Evolutionary conservation across 2,797 vertebrate species (phyloP).

Genomic region (Sitta carolinensis): DNA sequence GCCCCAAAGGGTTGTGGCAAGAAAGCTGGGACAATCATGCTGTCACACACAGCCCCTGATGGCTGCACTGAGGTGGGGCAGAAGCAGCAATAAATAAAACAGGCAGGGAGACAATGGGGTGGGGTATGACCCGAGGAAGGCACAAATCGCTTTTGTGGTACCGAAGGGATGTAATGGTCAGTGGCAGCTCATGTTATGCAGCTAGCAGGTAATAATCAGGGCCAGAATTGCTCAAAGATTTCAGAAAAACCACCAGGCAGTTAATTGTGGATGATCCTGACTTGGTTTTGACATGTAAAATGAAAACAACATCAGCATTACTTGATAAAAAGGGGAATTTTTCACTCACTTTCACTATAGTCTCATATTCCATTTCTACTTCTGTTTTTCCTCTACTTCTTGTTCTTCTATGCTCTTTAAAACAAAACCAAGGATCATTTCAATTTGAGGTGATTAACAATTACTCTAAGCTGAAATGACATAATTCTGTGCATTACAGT

Average conservation of each 20-base stretch:
- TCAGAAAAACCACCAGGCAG: conserved; percentile 47
- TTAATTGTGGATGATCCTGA: conserved; percentile 39
- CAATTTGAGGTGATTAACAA: conserved; percentile 64
- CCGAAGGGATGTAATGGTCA: conserved; percentile 12
- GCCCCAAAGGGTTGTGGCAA: conserved; percentile 16
- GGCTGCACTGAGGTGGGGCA: conserved; percentile 22
- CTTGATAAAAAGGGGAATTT: conserved; percentile 73
- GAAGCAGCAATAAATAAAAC: conserved; percentile 54
- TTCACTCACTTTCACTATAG: conserved; percentile 78
- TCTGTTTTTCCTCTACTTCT: conserved; percentile 77
- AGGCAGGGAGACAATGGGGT: conserved; percentile 47
- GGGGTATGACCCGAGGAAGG: conserved; percentile 25
- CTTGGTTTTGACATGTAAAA: conserved; percentile 65
- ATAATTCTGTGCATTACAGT: conserved; percentile 66
- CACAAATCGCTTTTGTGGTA: not conserved
- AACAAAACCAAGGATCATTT: conserved; percentile 77
- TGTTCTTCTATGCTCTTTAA: conserved; percentile 78
- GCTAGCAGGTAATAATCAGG: conserved; percentile 41
- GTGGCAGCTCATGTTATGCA: conserved; percentile 32
- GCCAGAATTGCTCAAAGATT: conserved; percentile 27
- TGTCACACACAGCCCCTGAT: conserved; percentile 9
- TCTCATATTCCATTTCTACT: conserved; percentile 76
- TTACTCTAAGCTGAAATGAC: conserved; percentile 67
- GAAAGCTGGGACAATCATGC: conserved; percentile 22
- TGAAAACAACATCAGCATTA: conserved; percentile 71